phyloP scores from a whole-genome alignment of 2,797 vertebrate genomes.

The Enteromius fasciolatus region DNA sequence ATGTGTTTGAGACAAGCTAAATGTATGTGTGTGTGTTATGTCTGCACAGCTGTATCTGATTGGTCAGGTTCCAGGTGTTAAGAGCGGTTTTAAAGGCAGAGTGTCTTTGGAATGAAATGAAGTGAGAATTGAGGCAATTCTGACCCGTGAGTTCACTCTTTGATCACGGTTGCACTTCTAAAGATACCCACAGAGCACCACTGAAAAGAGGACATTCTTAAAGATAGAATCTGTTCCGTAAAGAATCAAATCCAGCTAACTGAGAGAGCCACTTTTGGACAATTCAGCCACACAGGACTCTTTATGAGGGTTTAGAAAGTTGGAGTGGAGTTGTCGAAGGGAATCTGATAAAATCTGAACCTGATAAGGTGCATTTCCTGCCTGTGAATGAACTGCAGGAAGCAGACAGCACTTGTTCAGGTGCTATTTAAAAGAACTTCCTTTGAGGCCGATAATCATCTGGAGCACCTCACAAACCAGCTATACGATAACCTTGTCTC shows the following conservation, averaged over 20 bases:
- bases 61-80: slow-evolving; percentile 48
- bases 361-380: slow-evolving; percentile 32
- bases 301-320: not conserved
- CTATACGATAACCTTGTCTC: slow-evolving; percentile 46
- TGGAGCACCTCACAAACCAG: slow-evolving; percentile 44
- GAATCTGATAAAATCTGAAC: slow-evolving; percentile 12
- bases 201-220: not conserved
- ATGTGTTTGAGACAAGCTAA: not conserved
- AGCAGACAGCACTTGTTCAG: slow-evolving; percentile 12
- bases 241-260: not conserved
- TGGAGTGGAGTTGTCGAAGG: not conserved
- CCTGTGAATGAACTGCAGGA: slow-evolving; percentile 27
- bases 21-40: slow-evolving; percentile 25
- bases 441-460: slow-evolving; percentile 55
- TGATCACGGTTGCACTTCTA: slow-evolving; percentile 25
- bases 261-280: not conserved
- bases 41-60: slow-evolving; percentile 47
- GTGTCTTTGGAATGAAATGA: slow-evolving; percentile 20
- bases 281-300: not conserved
- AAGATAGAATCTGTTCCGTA: slow-evolving; percentile 23
- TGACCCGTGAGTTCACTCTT: slow-evolving; percentile 15
- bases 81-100: slow-evolving; percentile 20
- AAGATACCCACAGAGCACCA: slow-evolving; percentile 25
- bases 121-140: slow-evolving; percentile 33
- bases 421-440: slow-evolving; percentile 24